phyloP scores from a whole-genome alignment of 2,797 vertebrate genomes.

The Enoplosus armatus region DNA sequence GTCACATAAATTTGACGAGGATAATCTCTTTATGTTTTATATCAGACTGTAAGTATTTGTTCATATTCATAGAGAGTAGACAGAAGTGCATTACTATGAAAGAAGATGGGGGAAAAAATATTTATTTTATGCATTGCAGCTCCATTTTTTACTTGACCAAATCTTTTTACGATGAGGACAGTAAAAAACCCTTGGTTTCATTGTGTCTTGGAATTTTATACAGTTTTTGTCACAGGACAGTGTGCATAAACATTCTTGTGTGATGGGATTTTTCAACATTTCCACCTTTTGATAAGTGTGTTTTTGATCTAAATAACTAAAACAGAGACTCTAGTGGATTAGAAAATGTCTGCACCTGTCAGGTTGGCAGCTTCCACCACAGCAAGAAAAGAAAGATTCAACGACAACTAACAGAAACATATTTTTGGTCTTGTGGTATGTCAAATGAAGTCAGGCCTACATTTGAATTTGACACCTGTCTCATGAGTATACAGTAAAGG shows the following conservation, averaged over 20 bases:
- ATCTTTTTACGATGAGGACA: background rate
- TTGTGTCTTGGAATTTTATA: background rate
- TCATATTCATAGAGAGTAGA: background rate
- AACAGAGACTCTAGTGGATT: background rate
- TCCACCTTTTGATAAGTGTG: background rate
- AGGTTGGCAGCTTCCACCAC: too few relatives aligned
- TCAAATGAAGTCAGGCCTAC: background rate
- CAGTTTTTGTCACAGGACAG: background rate
- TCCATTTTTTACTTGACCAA: background rate
- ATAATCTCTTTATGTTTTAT: constrained; percentile 36
- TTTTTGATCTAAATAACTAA: background rate
- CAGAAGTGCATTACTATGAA: background rate
- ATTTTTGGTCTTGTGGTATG: background rate
- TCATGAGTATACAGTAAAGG: background rate
- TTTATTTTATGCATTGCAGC: background rate
- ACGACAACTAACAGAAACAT: background rate
- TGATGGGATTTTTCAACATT: background rate
- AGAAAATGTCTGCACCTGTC: background rate
- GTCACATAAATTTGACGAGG: background rate
- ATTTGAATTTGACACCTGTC: background rate
- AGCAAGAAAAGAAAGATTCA: too few relatives aligned
- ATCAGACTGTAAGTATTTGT: constrained; percentile 17
- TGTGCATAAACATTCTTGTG: background rate
- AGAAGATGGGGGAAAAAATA: background rate
- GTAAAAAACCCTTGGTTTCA: background rate